Evolutionary conservation across 1,140 invertebrate genomes (phyloP).

Genomic region (Procambarus virginalis): DNA sequence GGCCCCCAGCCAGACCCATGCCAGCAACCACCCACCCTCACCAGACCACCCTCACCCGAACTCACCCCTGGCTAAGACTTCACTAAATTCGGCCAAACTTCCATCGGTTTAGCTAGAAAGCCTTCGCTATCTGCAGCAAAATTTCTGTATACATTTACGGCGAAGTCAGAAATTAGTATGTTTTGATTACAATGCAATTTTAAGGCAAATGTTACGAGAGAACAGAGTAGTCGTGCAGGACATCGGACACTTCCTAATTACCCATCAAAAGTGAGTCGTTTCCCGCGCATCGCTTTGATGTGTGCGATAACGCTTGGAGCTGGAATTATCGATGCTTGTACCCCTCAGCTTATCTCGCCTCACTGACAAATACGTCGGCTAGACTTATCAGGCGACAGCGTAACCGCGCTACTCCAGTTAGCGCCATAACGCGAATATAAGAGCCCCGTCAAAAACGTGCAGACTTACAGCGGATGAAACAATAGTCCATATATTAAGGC

Average conservation of each 20-base stretch:
- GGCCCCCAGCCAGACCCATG: background rate
- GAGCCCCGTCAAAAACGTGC: background rate
- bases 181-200: background rate
- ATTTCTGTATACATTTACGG: background rate
- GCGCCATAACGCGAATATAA: constrained; percentile 17
- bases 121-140: background rate
- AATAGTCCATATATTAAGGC: constrained; percentile 36
- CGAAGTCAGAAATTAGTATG: background rate
- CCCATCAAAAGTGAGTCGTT: constrained; percentile 30
- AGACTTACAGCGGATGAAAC: constrained; percentile 29
- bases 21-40: background rate
- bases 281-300: constrained; percentile 21
- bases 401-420: background rate
- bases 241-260: constrained; percentile 30
- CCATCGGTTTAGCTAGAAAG: background rate
- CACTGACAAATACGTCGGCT: background rate
- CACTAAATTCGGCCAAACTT: background rate
- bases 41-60: background rate
- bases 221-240: background rate
- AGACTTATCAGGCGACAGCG: background rate
- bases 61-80: background rate
- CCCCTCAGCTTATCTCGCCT: constrained; percentile 11
- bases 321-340: constrained; percentile 1
- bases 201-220: background rate
- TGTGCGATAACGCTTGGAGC: constrained; percentile 1